Conservation (phyloP, 2,113 vertebrate species). For the Camelus dromedarius region DNA sequence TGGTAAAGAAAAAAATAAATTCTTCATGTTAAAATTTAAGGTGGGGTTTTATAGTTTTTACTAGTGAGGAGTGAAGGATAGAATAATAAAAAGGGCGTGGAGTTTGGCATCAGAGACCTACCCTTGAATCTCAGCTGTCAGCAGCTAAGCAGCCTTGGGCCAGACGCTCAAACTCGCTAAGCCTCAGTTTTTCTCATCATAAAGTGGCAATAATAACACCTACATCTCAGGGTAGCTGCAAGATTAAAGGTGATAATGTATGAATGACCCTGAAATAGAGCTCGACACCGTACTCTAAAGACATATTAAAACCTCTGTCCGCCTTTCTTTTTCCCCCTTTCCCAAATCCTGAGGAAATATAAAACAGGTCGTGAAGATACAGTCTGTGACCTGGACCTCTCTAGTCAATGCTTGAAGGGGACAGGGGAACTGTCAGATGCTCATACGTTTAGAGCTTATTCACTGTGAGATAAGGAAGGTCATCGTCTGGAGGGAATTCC, state of each 20-base stretch:
- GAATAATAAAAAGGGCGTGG: not conserved
- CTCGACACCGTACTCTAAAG: not conserved
- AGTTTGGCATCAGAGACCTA: not conserved
- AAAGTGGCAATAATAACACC: not conserved
- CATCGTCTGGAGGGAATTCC: not conserved
- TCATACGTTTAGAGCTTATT: not conserved
- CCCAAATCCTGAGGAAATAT: conserved; percentile 6
- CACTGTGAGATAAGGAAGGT: not conserved
- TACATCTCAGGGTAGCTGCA: not conserved
- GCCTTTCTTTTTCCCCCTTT: not conserved
- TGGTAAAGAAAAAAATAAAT: not conserved
- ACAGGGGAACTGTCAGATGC: not conserved
- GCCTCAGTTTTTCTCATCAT: not conserved
- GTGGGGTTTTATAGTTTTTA: not conserved
- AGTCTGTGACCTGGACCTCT: not conserved
- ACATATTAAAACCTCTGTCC: not conserved
- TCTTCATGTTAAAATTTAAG: conserved; percentile 1
- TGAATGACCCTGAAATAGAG: not conserved
- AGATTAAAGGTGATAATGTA: not conserved
- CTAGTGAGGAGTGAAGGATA: not conserved
- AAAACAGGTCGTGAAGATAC: not conserved
- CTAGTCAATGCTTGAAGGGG: not conserved
- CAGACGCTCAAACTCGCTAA: not conserved
- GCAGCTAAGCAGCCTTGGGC: not conserved
- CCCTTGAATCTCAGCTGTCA: not conserved